Evolutionary conservation across 2,113 vertebrate genomes (phyloP).

Genomic region (Gadus chalcogrammus): DNA sequence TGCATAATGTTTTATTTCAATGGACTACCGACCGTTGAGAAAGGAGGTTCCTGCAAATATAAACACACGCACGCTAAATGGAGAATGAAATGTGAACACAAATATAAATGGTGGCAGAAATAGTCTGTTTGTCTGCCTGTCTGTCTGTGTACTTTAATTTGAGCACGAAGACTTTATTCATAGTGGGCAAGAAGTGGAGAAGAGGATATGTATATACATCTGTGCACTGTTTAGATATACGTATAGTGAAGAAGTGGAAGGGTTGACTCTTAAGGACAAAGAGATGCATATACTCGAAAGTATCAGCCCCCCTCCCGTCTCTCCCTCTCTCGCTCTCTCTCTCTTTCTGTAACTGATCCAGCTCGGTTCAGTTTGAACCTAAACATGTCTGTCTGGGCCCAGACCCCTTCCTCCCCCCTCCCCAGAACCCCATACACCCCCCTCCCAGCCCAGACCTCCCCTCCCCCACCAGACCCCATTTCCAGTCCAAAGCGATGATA

Average conservation of each 20-base stretch:
- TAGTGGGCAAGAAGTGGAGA: neutral
- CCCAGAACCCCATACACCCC: slow-evolving; percentile 8
- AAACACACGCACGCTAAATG: neutral
- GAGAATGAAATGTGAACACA: neutral
- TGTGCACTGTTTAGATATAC: no score
- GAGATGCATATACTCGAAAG: no score
- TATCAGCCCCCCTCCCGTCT: no score
- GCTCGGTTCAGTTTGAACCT: slow-evolving; percentile 63
- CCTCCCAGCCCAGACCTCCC: slow-evolving; percentile 39
- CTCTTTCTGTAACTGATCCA: slow-evolving; percentile 59
- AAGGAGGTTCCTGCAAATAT: neutral
- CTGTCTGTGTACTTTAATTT: neutral
- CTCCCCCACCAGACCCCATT: slow-evolving; percentile 58
- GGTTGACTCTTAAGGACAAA: no score
- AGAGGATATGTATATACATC: neutral
- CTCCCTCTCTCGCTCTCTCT: neutral
- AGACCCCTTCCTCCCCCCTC: slow-evolving; percentile 42
- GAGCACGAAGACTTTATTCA: neutral
- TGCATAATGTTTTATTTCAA: no score
- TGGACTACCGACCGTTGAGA: no score
- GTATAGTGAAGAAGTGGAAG: no score
- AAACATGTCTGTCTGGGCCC: slow-evolving; percentile 68
- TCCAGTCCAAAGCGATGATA: slow-evolving; percentile 73
- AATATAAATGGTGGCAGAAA: neutral
- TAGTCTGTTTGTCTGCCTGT: neutral